Evolutionary conservation across 2,797 vertebrate species (phyloP), one percentile per base, ranked within the genome.

Genomic region (Perodicticus potto): DNA sequence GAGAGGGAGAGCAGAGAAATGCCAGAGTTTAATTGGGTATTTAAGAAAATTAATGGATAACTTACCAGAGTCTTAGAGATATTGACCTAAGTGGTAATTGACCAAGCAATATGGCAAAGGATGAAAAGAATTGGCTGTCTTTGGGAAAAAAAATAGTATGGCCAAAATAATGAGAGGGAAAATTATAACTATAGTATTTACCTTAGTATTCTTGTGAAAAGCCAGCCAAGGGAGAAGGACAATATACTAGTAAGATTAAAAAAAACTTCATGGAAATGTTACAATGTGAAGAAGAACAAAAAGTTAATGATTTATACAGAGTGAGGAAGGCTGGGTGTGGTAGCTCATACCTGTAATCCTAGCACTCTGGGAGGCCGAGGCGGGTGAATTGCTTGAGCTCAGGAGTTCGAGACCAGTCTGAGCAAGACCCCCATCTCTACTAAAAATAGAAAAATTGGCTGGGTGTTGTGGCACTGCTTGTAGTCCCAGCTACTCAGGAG

Each of bases 1-100:
- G 72, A 91, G 59, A 77, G 16, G 2, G 69, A 13, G 78, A 94
- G 8, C 70, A 59, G 89, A 93, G 67, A 80, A 2, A 34, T 69
- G 22, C n/a, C 20, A 80, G 77, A 40, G 19, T 73, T 86, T 67
- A 72, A 57, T 19, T 67, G 16, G 12, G 12, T 70, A 53, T 69
- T 86, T 43, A 59, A 87, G 43, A 73, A 69, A 86, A 88, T 81
- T 83, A 53, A 49, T 43, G 61, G 78, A 91, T 87, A 32, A 88
- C 14, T 89, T 84, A 81, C 29, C 17, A 67, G 59, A 7, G 49
- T 55, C 43, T 89, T 80, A 32, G 22, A 69, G 32, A 37, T 93
- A 76, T 20, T 88, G 77, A 59, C 12, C 49, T 92, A 65, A 49
- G 20, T 70, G 32, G n/a, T 55, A 40, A 86, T 10, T 61, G 40